A percentile compares a stretch with the other conserved stretches of the same genome.
phyloP scores from a whole-genome alignment of 2,797 vertebrate genomes.

The Megalops cyprinoides region DNA sequence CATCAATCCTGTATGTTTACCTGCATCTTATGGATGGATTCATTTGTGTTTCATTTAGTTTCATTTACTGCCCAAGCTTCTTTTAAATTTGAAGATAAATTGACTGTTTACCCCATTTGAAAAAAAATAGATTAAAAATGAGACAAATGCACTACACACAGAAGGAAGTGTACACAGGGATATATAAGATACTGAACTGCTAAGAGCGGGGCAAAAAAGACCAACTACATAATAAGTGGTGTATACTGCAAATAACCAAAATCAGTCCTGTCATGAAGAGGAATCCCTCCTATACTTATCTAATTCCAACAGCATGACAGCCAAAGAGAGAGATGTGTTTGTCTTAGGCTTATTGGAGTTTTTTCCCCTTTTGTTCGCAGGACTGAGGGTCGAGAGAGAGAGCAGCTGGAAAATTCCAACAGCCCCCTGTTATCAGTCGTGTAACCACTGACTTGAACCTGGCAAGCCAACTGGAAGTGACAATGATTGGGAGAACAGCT shows the following conservation, averaged over 20 bases:
- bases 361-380: not conserved
- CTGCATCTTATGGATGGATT: not conserved
- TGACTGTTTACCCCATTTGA: not conserved
- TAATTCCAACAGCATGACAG: not conserved
- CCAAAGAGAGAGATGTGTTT: not conserved
- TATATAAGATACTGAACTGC: not conserved
- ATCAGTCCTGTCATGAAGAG: not conserved
- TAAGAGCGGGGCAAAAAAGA: not conserved
- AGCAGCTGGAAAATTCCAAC: not conserved
- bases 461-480: constrained; percentile 9
- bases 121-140: not conserved
- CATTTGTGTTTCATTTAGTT: too few species aligned
- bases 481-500: not conserved
- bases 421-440: not conserved
- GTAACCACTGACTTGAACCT: not conserved
- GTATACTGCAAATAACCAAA: not conserved
- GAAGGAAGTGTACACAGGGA: not conserved
- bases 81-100: not conserved
- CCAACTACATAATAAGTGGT: constrained; percentile 5
- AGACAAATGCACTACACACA: not conserved
- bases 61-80: not conserved
- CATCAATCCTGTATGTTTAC: not conserved
- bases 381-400: constrained; percentile 2
- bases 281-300: not conserved
- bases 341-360: not conserved